phyloP scores from a whole-genome alignment of 2,888 invertebrate genomes.

The Dynastes maya region DNA sequence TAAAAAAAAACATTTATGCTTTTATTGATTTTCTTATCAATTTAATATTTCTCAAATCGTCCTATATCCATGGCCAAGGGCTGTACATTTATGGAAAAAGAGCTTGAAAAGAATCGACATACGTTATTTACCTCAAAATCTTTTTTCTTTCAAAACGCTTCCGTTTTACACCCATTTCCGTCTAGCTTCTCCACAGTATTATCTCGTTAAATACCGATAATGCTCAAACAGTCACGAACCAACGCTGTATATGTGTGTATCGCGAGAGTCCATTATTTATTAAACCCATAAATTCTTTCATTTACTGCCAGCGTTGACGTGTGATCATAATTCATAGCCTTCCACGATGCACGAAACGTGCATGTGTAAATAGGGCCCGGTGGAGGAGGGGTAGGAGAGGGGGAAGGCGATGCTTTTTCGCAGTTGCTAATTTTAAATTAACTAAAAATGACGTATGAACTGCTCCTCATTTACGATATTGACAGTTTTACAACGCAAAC shows the following conservation, averaged over 20 bases:
- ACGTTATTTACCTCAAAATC: too few species aligned
- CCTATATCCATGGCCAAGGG: too few species aligned
- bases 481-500: neutral
- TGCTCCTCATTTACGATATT: neutral
- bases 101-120: too few species aligned
- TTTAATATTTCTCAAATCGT: too few species aligned
- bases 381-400: too few species aligned
- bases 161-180: too few species aligned
- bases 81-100: too few species aligned
- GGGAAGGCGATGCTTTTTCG: neutral
- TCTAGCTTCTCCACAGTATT: too few species aligned
- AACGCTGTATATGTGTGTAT: neutral
- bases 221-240: neutral
- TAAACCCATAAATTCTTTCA: conserved; percentile 7
- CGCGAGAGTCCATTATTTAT: neutral
- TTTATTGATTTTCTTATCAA: too few species aligned
- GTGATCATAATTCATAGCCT: neutral
- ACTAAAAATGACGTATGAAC: conserved; percentile 9
- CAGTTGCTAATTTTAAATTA: conserved; percentile 2
- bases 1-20: too few species aligned
- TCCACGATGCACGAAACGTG: neutral
- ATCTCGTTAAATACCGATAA: neutral
- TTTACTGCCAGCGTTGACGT: neutral
- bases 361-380: neutral
- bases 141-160: too few species aligned